phyloP scores from a whole-genome alignment of 37 sponge, comb jelly and placozoan species.

The Diacarnus erythraeanus region DNA sequence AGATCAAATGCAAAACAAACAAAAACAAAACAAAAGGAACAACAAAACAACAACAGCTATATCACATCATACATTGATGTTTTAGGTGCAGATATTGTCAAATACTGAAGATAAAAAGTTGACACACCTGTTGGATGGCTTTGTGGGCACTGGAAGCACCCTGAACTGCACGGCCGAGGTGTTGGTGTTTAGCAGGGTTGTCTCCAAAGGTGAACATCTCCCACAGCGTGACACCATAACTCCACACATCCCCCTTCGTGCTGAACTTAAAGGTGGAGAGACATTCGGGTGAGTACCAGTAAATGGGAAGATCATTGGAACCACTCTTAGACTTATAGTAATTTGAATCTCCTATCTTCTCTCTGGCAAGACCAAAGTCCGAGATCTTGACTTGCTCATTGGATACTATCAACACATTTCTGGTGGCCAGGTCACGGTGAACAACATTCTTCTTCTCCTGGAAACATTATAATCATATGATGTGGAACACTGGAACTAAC shows the following conservation, averaged over 20 bases:
- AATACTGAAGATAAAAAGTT: no score
- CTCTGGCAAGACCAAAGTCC: slow-evolving; percentile 72
- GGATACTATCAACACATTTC: slow-evolving; percentile 58
- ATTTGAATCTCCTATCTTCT: slow-evolving; percentile 11
- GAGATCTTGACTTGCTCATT: slow-evolving; percentile 58
- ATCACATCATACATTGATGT: neutral
- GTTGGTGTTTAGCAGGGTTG: slow-evolving; percentile 14
- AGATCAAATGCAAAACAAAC: neutral
- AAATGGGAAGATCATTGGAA: slow-evolving; percentile 39
- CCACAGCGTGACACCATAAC: slow-evolving; percentile 65
- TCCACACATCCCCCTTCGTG: slow-evolving; percentile 64
- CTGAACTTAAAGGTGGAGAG: slow-evolving; percentile 37
- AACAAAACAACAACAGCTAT: neutral
- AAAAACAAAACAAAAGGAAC: neutral
- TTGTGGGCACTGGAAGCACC: neutral
- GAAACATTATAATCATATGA: neutral
- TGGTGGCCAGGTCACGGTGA: slow-evolving; percentile 73
- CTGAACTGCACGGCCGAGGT: neutral
- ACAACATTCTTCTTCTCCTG: slow-evolving; percentile 55
- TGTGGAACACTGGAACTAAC: neutral
- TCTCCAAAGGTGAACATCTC: slow-evolving; percentile 65
- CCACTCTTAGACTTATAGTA: slow-evolving; percentile 39
- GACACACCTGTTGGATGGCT: slow-evolving; percentile 2
- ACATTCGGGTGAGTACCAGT: slow-evolving; percentile 75
- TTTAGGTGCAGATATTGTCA: neutral